Evolutionary conservation across 2,113 vertebrate genomes (phyloP).

Genomic region (Delphinapterus leucas): DNA sequence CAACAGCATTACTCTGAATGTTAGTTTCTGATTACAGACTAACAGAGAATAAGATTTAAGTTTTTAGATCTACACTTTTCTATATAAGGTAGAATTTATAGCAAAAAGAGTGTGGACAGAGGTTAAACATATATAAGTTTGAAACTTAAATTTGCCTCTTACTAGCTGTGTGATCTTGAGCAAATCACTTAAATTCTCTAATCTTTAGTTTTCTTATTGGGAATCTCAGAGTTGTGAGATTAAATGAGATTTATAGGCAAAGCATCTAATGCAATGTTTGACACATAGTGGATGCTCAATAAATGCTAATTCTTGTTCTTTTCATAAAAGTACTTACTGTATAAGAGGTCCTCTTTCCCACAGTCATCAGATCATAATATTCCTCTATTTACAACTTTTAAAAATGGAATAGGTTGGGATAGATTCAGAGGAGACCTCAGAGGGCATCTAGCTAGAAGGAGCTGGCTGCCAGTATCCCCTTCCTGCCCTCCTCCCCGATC

Average conservation of each 20-base stretch:
- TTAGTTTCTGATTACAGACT: slow-evolving; percentile 14
- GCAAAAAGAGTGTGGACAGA: not conserved
- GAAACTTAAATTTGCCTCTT: slow-evolving; percentile 37
- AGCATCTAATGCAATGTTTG: not conserved
- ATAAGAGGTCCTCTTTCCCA: not conserved
- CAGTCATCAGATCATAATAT: not conserved
- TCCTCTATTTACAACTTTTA: not conserved
- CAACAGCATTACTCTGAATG: slow-evolving; percentile 13
- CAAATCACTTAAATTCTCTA: slow-evolving; percentile 35
- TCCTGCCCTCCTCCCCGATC: not conserved
- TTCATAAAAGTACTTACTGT: slow-evolving; percentile 21
- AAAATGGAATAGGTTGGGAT: not conserved
- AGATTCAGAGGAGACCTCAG: not conserved
- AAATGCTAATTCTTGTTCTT: slow-evolving; percentile 25
- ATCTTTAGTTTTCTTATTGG: slow-evolving; percentile 13
- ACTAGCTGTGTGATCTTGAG: slow-evolving; percentile 11
- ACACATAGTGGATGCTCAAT: not conserved
- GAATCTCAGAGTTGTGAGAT: not conserved
- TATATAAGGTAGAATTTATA: not conserved
- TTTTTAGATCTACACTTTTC: not conserved
- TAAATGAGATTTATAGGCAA: slow-evolving; percentile 31
- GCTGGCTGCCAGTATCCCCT: not conserved
- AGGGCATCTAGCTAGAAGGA: not conserved
- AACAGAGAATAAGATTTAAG: slow-evolving; percentile 30
- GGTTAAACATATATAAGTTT: not conserved